phyloP scores from a whole-genome alignment of 2,113 vertebrate genomes.

The Gavia stellata region DNA sequence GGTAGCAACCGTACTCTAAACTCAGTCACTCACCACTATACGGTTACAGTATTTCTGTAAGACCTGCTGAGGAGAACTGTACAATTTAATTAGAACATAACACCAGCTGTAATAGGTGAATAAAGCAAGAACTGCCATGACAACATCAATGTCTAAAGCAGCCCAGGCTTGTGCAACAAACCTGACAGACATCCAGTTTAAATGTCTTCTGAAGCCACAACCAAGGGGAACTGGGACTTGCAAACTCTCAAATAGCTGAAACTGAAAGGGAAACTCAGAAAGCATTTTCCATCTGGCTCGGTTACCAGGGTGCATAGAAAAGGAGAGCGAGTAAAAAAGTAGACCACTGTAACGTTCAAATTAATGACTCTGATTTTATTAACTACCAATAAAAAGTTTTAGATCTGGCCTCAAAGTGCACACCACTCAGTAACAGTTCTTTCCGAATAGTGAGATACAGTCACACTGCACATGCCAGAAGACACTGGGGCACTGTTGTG shows the following conservation, averaged over 20 bases:
- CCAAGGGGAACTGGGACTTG: background rate
- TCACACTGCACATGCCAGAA: background rate
- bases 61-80: background rate
- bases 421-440: background rate
- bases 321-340: background rate
- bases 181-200: background rate
- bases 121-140: background rate
- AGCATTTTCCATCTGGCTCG: background rate
- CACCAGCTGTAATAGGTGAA: background rate
- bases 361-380: background rate
- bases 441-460: background rate
- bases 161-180: background rate
- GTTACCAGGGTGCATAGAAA: background rate
- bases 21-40: background rate
- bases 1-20: background rate
- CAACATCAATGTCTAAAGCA: background rate
- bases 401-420: background rate
- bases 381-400: background rate
- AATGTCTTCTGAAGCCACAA: background rate
- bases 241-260: background rate
- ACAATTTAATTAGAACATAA: background rate
- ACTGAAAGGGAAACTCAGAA: slow-evolving; percentile 4
- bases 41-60: background rate
- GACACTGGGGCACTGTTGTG: background rate
- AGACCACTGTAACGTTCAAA: background rate